Conservation (phyloP, 1,140 invertebrate species). For the Drosophila kikkawai region DNA sequence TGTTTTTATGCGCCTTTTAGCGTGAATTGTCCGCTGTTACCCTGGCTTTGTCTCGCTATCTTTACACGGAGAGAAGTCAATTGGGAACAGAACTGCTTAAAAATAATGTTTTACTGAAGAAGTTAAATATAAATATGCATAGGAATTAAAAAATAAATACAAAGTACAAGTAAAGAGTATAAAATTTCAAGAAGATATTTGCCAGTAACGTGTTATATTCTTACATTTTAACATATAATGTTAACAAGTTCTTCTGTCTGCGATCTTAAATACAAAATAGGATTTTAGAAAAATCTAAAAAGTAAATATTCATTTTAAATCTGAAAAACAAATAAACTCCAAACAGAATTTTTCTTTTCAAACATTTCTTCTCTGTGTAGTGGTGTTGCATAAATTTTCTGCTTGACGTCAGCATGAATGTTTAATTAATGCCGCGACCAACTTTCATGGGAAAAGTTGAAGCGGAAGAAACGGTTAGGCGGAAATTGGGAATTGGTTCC, state of each 20-base stretch:
- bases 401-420: constrained; percentile 65
- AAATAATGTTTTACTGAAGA: not conserved
- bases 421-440: constrained; percentile 73
- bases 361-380: constrained; percentile 1
- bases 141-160: not conserved
- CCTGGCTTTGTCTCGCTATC: not conserved
- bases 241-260: no score
- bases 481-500: constrained; percentile 69
- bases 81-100: not conserved
- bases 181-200: no score
- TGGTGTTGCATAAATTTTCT: constrained; percentile 74
- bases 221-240: no score
- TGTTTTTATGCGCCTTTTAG: constrained; percentile 78
- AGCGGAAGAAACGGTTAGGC: constrained; percentile 72
- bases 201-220: no score
- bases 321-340: not conserved
- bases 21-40: constrained; percentile 63
- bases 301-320: not conserved
- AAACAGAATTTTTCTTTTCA: not conserved
- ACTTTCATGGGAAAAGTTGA: constrained; percentile 74
- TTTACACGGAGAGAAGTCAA: not conserved
- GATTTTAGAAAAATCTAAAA: no score
- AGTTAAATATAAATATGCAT: no score
- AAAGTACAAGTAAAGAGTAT: not conserved
- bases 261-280: no score